Conservation (phyloP, 2,797 vertebrate species). For the Hippopotamyrus pictus region DNA sequence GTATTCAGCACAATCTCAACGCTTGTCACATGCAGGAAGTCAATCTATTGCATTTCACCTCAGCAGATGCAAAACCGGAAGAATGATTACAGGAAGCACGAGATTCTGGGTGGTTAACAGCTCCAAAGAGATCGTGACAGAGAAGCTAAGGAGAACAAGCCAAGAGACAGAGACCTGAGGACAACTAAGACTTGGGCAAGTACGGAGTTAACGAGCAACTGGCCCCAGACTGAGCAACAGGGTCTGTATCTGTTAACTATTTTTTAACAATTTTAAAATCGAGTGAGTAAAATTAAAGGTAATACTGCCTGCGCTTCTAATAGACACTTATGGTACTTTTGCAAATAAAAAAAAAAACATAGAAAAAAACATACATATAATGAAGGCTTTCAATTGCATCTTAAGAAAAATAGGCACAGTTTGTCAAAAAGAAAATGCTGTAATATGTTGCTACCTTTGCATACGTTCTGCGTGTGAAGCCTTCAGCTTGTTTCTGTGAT, state of each 20-base stretch:
- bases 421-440: neutral
- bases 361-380: neutral
- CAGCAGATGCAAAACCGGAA: neutral
- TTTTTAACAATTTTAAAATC: neutral
- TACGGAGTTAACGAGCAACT: neutral
- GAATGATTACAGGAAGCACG: neutral
- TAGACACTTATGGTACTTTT: neutral
- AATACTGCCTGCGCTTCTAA: neutral
- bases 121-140: neutral
- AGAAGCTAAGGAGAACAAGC: neutral
- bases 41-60: neutral
- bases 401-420: neutral
- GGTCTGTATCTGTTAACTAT: neutral
- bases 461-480: neutral
- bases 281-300: neutral
- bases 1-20: neutral
- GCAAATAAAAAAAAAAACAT: neutral
- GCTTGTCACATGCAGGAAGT: neutral
- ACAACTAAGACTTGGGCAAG: neutral
- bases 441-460: neutral
- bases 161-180: neutral
- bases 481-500: neutral
- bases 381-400: neutral
- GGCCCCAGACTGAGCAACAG: neutral
- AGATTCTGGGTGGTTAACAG: neutral